Conservation (phyloP, 1,140 invertebrate genomes). For the Battus philenor region DNA sequence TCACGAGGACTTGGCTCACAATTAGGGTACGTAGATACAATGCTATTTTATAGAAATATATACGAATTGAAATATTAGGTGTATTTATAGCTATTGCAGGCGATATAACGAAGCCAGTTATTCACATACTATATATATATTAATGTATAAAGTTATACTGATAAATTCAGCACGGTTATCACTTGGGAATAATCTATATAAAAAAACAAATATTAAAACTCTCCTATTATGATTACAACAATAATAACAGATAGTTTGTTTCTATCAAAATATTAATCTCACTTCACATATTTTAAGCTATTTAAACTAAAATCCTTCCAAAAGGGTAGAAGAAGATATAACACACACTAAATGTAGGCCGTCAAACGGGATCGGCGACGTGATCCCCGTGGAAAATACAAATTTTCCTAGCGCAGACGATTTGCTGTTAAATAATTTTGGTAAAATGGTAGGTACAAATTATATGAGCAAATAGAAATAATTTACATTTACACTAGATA, state of each 20-base stretch:
- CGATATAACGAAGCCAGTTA: conserved; percentile 54
- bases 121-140: conserved; percentile 22
- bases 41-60: conserved; percentile 21
- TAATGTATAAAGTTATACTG: conserved; percentile 52
- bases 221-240: conserved; percentile 71
- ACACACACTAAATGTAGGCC: conserved; percentile 16
- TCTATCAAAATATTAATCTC: conserved; percentile 70
- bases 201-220: conserved; percentile 71
- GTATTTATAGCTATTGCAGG: conserved; percentile 26
- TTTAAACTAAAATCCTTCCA: conserved; percentile 36
- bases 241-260: conserved; percentile 58
- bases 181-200: conserved; percentile 56
- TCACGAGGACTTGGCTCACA: conserved; percentile 56
- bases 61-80: conserved; percentile 29
- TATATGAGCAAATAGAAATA: conserved; percentile 65
- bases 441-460: conserved; percentile 61
- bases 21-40: conserved; percentile 24
- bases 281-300: conserved; percentile 65
- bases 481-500: conserved; percentile 50
- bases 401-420: conserved; percentile 17
- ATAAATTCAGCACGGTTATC: conserved; percentile 56
- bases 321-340: conserved; percentile 14
- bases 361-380: conserved; percentile 10
- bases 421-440: conserved; percentile 37
- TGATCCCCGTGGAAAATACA: conserved; percentile 6